phyloP scores from a whole-genome alignment of 2,888 invertebrate genomes.

The Lydus trimaculatus region DNA sequence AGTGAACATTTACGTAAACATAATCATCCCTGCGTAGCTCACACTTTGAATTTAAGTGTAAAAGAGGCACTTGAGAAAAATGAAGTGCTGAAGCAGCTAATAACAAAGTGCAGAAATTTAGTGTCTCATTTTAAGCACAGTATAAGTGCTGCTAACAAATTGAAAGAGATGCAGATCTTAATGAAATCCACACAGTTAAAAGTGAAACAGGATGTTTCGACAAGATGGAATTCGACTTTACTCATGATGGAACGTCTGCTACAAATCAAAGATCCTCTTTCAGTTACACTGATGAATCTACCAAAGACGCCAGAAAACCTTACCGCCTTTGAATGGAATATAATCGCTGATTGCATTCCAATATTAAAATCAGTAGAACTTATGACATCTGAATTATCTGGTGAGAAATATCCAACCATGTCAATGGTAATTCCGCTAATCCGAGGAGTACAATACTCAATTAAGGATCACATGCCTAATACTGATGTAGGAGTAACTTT shows the following conservation, averaged over 20 bases:
- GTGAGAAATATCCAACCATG: constrained; percentile 41
- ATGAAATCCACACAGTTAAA: constrained; percentile 37
- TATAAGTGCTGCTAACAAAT: constrained; percentile 24
- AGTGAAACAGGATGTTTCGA: constrained; percentile 41
- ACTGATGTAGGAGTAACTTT: constrained; percentile 28
- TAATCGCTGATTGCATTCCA: constrained; percentile 33
- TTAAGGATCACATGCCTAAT: constrained; percentile 15
- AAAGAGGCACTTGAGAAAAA: constrained; percentile 21
- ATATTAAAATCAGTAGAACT: constrained; percentile 36
- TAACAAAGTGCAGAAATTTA: constrained; percentile 33
- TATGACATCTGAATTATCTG: constrained; percentile 37
- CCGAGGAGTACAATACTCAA: constrained; percentile 32
- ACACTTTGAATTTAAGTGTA: constrained; percentile 40
- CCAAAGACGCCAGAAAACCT: constrained; percentile 34
- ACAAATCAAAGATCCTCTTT: constrained; percentile 34
- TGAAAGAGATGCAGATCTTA: constrained; percentile 31
- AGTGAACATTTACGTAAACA: constrained; percentile 32
- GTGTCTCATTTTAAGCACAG: constrained; percentile 36
- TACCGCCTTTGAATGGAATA: constrained; percentile 37
- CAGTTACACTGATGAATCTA: constrained; percentile 23
- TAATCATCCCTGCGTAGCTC: constrained; percentile 24
- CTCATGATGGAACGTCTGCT: constrained; percentile 39
- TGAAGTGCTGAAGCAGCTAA: constrained; percentile 17
- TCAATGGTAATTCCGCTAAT: constrained; percentile 39
- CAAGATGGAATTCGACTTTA: constrained; percentile 42